These are phyloP conservation scores for Muscicapa comitata DNA, from an alignment of 2,797 vertebrate genomes.

Conservation along the genomic window DNA sequence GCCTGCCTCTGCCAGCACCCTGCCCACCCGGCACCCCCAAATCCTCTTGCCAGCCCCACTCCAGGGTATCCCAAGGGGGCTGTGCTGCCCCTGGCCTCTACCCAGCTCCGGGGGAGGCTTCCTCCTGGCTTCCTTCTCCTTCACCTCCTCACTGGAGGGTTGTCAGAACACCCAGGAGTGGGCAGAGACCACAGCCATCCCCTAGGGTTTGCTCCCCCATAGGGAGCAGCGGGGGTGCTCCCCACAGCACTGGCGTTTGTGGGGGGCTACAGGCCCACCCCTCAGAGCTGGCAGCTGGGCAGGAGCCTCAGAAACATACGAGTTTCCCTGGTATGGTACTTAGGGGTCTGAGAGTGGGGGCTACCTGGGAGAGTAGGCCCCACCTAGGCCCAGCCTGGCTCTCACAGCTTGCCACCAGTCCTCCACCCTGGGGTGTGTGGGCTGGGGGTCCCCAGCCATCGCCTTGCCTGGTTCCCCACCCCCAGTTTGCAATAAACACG, in stretches of 20 bases:
- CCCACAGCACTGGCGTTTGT: rapidly evolving
- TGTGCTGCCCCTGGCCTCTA: background rate
- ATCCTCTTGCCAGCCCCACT: rapidly evolving
- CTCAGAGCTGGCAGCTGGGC: background rate
- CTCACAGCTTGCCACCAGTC: background rate
- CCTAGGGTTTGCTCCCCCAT: background rate
- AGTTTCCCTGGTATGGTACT: background rate
- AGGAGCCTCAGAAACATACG: background rate
- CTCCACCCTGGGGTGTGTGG: background rate
- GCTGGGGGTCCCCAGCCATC: background rate
- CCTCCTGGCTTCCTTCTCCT: background rate
- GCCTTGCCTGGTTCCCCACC: background rate
- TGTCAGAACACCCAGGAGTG: background rate
- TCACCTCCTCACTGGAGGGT: background rate
- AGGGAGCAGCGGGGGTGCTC: background rate
- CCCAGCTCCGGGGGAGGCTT: rapidly evolving
- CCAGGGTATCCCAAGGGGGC: background rate
- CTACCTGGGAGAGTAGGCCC: background rate
- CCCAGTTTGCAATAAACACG: background rate
- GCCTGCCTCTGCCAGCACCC: background rate
- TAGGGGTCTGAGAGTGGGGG: background rate
- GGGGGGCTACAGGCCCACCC: background rate
- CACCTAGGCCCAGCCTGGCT: background rate
- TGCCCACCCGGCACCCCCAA: background rate
- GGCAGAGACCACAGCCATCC: background rate